Evolutionary conservation across 2,888 invertebrate genomes (phyloP).

Genomic region (Idaea biselata): DNA sequence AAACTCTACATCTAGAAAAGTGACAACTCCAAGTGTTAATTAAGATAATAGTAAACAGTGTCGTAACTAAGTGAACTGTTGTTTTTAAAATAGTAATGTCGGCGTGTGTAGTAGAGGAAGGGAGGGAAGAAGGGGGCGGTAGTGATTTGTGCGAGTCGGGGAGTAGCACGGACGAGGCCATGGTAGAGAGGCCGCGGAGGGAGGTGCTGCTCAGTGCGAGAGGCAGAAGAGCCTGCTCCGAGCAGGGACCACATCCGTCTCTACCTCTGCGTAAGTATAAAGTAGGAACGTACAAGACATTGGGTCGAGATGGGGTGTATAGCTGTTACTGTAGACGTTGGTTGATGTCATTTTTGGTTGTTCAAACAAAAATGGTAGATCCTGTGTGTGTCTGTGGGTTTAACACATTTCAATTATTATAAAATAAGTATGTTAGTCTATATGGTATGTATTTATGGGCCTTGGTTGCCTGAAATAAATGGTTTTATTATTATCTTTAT

Average conservation of each 20-base stretch:
- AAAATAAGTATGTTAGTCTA: too few relatives aligned
- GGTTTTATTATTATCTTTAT: too few relatives aligned
- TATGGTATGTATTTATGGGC: too few relatives aligned
- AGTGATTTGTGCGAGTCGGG: constrained; percentile 34
- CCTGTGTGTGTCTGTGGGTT: too few relatives aligned
- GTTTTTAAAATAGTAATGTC: constrained; percentile 59
- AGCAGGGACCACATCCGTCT: constrained; percentile 85
- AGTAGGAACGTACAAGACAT: too few relatives aligned
- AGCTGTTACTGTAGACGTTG: too few relatives aligned
- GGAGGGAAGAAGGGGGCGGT: constrained; percentile 63
- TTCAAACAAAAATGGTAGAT: too few relatives aligned
- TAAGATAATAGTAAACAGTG: background rate
- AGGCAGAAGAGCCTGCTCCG: constrained; percentile 84
- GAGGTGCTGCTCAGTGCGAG: constrained; percentile 79
- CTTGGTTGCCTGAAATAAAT: too few relatives aligned
- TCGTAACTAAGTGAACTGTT: constrained; percentile 13
- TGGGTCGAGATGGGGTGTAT: too few relatives aligned
- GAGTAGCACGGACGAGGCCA: constrained; percentile 39
- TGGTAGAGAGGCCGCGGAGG: constrained; percentile 69
- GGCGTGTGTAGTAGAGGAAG: constrained; percentile 70
- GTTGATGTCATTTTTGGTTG: too few relatives aligned
- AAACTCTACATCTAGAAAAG: background rate
- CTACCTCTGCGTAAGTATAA: constrained; percentile 68
- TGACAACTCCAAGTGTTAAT: background rate
- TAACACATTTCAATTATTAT: too few relatives aligned